Conservation (phyloP, 2,888 invertebrate species). For the Operophtera brumata region DNA sequence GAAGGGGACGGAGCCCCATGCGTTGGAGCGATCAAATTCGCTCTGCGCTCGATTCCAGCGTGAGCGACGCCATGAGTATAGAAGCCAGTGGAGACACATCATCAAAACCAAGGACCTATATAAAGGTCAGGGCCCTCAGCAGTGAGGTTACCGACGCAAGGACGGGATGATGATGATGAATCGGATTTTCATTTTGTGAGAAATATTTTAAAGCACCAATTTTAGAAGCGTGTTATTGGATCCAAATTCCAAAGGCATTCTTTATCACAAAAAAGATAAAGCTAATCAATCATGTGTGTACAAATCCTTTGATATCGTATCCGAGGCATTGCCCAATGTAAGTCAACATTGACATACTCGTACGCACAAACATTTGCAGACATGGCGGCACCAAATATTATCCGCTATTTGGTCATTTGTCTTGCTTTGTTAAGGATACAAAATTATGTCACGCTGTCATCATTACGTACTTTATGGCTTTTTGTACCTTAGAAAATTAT, state of each 20-base stretch:
- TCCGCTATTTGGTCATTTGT: constrained; percentile 4
- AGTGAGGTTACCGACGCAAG: no score
- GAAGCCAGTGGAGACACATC: no score
- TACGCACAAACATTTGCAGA: constrained; percentile 34
- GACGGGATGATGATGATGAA: no score
- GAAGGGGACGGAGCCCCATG: no score
- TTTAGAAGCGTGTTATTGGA: no score
- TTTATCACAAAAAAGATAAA: constrained; percentile 20
- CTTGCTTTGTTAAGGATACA: constrained; percentile 2
- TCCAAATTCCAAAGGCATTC: constrained; percentile 20
- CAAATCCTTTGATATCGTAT: constrained; percentile 33
- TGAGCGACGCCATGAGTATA: no score
- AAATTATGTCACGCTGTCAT: not conserved
- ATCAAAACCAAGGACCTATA: no score
- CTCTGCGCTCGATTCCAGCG: no score
- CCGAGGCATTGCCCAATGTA: constrained; percentile 34
- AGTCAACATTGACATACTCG: constrained; percentile 34
- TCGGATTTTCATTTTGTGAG: no score
- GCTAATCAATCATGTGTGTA: constrained; percentile 35
- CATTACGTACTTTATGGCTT: not conserved
- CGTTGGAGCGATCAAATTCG: no score
- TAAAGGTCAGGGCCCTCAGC: no score
- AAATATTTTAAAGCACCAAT: no score
- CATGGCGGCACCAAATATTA: constrained; percentile 32
- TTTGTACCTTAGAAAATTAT: not conserved